phyloP scores from a whole-genome alignment of 2,797 vertebrate genomes.

The Alfaro cultratus region DNA sequence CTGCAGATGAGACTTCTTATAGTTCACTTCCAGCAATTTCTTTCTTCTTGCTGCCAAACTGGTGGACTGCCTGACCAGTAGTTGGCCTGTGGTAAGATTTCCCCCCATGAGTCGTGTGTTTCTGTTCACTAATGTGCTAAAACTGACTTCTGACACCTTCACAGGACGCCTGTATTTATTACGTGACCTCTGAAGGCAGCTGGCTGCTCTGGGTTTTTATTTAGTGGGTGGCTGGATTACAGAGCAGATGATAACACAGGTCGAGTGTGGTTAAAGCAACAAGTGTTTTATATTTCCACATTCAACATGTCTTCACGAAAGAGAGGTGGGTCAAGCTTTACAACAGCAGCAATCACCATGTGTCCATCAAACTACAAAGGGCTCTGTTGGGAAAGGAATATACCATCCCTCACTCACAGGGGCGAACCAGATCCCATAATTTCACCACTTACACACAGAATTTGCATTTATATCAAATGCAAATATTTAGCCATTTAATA shows the following conservation, averaged over 20 bases:
- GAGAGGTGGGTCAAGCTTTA: neutral
- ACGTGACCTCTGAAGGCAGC: neutral
- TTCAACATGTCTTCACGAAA: neutral
- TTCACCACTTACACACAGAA: neutral
- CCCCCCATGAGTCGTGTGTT: neutral
- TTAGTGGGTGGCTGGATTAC: neutral
- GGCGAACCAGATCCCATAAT: neutral
- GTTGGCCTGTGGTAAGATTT: neutral
- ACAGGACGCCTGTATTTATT: neutral
- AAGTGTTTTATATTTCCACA: neutral
- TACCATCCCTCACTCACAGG: neutral
- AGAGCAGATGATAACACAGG: neutral
- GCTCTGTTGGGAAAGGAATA: neutral
- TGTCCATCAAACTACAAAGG: neutral
- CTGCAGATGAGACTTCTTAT: neutral
- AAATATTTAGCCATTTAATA: neutral
- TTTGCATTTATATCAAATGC: neutral
- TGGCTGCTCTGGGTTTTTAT: neutral
- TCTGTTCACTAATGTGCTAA: neutral
- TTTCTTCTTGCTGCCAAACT: neutral
- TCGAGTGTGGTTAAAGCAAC: neutral
- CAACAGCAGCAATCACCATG: neutral
- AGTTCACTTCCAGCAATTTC: neutral
- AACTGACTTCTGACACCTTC: neutral
- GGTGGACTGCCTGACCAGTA: neutral